Base-by-base conservation (phyloP, 2,888 invertebrate species). In the Stictocephala bisonia region DNA sequence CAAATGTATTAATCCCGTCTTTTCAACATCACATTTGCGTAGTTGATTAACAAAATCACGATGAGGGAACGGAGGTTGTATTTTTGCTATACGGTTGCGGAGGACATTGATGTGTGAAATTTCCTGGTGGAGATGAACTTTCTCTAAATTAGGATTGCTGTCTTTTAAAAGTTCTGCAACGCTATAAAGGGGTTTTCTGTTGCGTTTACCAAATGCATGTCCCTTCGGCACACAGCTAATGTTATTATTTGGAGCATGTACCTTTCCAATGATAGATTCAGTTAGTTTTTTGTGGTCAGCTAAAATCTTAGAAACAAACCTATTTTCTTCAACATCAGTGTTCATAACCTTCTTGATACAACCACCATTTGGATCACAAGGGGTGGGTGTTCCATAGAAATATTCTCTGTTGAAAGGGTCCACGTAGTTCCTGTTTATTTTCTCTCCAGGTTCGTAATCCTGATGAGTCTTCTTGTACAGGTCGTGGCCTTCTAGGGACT, bases 391-490 rank as follows among this genome's bases (percentile, higher is more conserved):
- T 78, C 82, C 72, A 3, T 50, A 48, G 35, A 69, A 64, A 53
- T 75, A 67, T 56, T 79, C 60, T 22, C 41, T 51, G 3, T 50
- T 27, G 40, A 53, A 35, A 1, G 40, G 22, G 31, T 20, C 71
- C 74, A 68, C 75, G 73, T 82, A 85, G 83, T 82, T 80, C 79
- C 85, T 81, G 67, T 83, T 79, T 15, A 84, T 78, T 79, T 82
- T 83, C 79, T 87, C 86, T 1, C 83, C 82, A 0, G 85, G 83
- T 76, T 85, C 82, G 77, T 85, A 87, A 79, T 85, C 84, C 56
- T 85, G 83, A 77, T 87, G 86, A 11, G 84, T 85, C 79, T 83
- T 85, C 76, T 80, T 82, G 77, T 87, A 87, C 78, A 85, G 78
- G 9, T 85, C 84, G 75, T 85, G 85, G 9, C 83, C 84, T 27